Evolutionary conservation across 2,888 invertebrate species (phyloP), one percentile per base, ranked within the genome.

Genomic region (Apodemia duryi): DNA sequence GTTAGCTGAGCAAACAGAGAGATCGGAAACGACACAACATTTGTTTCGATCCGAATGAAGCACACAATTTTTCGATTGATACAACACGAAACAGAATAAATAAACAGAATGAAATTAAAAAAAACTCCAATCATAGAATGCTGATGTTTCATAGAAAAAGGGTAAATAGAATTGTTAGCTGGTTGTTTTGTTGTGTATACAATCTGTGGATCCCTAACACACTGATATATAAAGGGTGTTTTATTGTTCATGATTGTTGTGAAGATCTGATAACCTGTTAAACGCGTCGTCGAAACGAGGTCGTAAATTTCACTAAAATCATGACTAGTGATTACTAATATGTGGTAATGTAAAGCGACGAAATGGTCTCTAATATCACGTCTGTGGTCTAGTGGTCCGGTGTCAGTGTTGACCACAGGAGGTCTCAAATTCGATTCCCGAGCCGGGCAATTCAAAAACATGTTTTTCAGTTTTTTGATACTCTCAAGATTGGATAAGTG

Each of bases 1-100:
- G 49, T 43, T 49, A 60, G 35, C 64, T 64, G 64, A 61, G 32
- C 60, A 64, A 64, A 64, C 64, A 64, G 32, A 41, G 57, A 63
- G 49, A 57, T 57, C 57, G 57, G 11, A 32, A 57, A 38, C 28
- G 13, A 65, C 63, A 41, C 62, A 35, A 65, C 65, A 63, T 65
- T 67, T 64, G 51, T 65, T 69, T 61, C 64, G 46, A 64, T 63
- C 38, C 61, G 46, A 66, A 65, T 62, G 65, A 57, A 41, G 63
- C 46, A 61, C 52, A 64, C 41, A 64, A 64, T 67, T 66, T 65
- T 67, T 64, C 65, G 66, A 64, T 61, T 60, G 66, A 52, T 68
- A 69, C 63, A 65, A 64, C 52, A 64, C 64, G 51, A 54, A 63
- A 65, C 57, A 51, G 61, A 65, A 64, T 51, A 68, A 66, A 69